Percentiles rank a stretch among this genome's conserved stretches.
Evolutionary conservation across 1,140 invertebrate species (phyloP).

Genomic region (Drosophila sproati): DNA sequence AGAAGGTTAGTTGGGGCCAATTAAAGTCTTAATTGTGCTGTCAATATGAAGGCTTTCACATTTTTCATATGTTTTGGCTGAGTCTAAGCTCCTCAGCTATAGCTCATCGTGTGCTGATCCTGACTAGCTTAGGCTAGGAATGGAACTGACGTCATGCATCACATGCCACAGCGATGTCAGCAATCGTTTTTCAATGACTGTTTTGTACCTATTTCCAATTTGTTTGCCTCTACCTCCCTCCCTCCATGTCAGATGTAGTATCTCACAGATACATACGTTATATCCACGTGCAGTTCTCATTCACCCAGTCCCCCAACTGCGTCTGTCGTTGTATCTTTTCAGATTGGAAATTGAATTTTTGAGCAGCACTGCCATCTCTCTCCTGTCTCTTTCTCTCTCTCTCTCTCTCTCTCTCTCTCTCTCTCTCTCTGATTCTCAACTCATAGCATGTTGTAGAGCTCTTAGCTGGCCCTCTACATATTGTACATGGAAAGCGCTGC

Average conservation of each 20-base stretch:
- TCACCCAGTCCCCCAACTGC: slow-evolving; percentile 6
- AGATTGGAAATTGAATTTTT: slow-evolving; percentile 81
- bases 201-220: slow-evolving; percentile 77
- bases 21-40: slow-evolving; percentile 76
- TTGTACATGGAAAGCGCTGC: slow-evolving; percentile 55
- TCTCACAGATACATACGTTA: slow-evolving; percentile 31
- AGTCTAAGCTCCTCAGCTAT: slow-evolving; percentile 25
- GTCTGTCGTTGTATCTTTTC: slow-evolving; percentile 62
- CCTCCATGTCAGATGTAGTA: slow-evolving; percentile 1
- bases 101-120: slow-evolving; percentile 50
- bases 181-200: slow-evolving; percentile 81
- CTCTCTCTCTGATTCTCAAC: background rate
- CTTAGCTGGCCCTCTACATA: slow-evolving; percentile 8
- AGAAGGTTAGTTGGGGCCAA: slow-evolving; percentile 59
- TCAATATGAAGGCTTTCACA: slow-evolving; percentile 62
- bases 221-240: slow-evolving; percentile 33
- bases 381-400: slow-evolving; percentile 24
- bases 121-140: slow-evolving; percentile 1
- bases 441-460: background rate
- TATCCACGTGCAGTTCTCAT: slow-evolving; percentile 19
- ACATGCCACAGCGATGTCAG: slow-evolving; percentile 64
- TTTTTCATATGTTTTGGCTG: slow-evolving; percentile 44
- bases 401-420: slow-evolving; percentile 12
- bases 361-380: slow-evolving; percentile 61
- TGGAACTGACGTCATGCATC: slow-evolving; percentile 39